phyloP scores from a whole-genome alignment of 1,140 invertebrate genomes.

The Pseudachorutes palmiensis region DNA sequence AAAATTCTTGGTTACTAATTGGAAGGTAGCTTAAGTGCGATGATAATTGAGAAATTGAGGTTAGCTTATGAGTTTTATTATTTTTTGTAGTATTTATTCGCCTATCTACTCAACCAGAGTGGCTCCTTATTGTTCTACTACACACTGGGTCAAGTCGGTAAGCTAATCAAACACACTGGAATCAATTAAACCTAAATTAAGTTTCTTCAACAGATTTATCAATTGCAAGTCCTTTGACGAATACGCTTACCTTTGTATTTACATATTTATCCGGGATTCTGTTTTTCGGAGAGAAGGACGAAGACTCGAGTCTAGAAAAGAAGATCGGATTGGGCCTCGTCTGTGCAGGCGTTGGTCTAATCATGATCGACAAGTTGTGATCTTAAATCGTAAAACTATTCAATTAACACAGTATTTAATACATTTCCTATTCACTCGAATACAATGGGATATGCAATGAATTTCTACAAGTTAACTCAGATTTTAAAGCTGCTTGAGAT shows the following conservation, averaged over 20 bases:
- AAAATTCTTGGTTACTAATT: conserved; percentile 23
- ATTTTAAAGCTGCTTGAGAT: not conserved
- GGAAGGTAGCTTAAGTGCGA: conserved; percentile 20
- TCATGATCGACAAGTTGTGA: not conserved
- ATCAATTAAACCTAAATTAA: not conserved
- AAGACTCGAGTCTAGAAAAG: not conserved
- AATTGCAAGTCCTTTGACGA: conserved; percentile 18
- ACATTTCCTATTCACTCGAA: too few relatives aligned
- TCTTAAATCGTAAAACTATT: not conserved
- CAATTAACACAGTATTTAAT: too few relatives aligned
- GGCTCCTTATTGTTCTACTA: conserved; percentile 23
- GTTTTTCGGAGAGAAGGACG: conserved; percentile 13
- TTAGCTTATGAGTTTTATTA: not conserved
- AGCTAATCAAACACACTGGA: not conserved
- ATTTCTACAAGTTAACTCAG: not conserved
- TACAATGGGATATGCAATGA: too few relatives aligned
- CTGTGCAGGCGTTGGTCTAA: not conserved
- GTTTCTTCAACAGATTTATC: conserved; percentile 12
- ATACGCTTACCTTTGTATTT: conserved; percentile 16
- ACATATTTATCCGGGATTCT: conserved; percentile 5
- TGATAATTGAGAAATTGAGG: not conserved
- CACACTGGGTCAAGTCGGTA: conserved; percentile 10
- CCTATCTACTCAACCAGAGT: conserved; percentile 20
- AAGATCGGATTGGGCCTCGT: not conserved
- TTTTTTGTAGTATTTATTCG: conserved; percentile 9